A percentile compares a stretch with the other conserved stretches of the same genome.
phyloP scores from a whole-genome alignment of 2,888 invertebrate species.

The Epinotia nisella region DNA sequence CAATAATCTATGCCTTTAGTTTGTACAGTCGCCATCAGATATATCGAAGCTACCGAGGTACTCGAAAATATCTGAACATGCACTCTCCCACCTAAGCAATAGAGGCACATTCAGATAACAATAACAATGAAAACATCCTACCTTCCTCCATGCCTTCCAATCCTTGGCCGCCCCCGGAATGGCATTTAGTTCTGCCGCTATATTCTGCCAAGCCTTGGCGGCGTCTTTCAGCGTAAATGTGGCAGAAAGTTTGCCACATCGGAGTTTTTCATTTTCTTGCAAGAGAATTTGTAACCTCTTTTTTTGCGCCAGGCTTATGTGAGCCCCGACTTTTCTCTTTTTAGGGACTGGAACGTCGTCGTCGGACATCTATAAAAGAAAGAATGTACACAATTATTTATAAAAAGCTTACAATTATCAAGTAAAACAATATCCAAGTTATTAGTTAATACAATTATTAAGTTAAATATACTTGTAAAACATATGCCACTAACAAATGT shows the following conservation, averaged over 20 bases:
- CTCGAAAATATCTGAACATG: too few species aligned
- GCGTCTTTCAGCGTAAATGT: not conserved
- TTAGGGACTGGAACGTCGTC: too few species aligned
- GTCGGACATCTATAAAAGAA: too few species aligned
- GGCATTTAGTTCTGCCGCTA: not conserved
- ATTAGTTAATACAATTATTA: constrained; percentile 5
- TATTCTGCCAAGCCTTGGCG: not conserved
- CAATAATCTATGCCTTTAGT: not conserved
- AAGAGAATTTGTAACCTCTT: too few species aligned
- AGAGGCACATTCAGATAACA: constrained; percentile 6
- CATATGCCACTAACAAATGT: too few species aligned
- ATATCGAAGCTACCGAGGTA: too few species aligned
- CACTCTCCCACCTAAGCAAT: not conserved
- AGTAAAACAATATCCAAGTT: constrained; percentile 1
- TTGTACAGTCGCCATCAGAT: too few species aligned
- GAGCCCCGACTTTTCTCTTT: too few species aligned
- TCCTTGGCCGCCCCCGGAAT: constrained; percentile 1
- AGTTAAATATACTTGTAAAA: too few species aligned
- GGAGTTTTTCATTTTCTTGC: too few species aligned
- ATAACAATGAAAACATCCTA: not conserved
- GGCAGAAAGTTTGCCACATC: not conserved
- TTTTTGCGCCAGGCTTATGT: too few species aligned
- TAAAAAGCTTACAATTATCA: constrained; percentile 1
- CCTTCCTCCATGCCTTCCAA: constrained; percentile 1
- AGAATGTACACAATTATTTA: not conserved